Percentiles rank a stretch among this genome's conserved stretches.
Conservation (phyloP, 1,140 invertebrate species). For the Neodiprion lecontei region DNA sequence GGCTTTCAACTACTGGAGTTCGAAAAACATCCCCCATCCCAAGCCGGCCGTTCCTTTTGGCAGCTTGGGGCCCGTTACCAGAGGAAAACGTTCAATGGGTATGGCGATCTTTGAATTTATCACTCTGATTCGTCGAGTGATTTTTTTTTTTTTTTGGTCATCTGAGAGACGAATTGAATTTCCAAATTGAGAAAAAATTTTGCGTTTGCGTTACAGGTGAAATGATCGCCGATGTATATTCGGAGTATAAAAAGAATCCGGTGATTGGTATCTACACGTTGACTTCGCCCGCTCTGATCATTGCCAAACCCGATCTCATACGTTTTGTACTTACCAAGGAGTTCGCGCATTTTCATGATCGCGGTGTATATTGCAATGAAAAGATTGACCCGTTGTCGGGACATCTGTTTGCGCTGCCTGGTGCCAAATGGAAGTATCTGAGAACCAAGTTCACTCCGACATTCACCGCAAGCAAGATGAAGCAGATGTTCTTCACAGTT, state of each 20-base stretch:
- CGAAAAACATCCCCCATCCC: no score
- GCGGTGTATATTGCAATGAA: slow-evolving; percentile 56
- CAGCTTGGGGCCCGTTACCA: no score
- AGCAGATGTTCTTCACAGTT: slow-evolving; percentile 61
- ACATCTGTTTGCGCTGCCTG: slow-evolving; percentile 59
- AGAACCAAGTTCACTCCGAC: slow-evolving; percentile 63
- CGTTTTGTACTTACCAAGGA: slow-evolving; percentile 59
- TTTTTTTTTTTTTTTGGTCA: no score
- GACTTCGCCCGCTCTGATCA: slow-evolving; percentile 56
- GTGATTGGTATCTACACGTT: slow-evolving; percentile 59
- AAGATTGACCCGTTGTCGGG: slow-evolving; percentile 62
- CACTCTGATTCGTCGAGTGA: no score
- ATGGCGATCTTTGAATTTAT: no score
- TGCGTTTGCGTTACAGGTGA: slow-evolving; percentile 26
- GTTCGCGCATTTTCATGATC: slow-evolving; percentile 59
- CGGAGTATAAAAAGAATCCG: slow-evolving; percentile 25
- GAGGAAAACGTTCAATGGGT: no score
- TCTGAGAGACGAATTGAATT: no score
- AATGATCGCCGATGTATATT: slow-evolving; percentile 28
- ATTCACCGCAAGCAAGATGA: slow-evolving; percentile 67
- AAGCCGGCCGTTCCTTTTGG: no score
- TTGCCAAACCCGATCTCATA: slow-evolving; percentile 61
- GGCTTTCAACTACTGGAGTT: no score
- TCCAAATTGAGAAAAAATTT: no score
- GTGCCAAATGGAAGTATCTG: slow-evolving; percentile 61